Conservation (phyloP, 2,797 vertebrate genomes). For the Epinephelus coioides region DNA sequence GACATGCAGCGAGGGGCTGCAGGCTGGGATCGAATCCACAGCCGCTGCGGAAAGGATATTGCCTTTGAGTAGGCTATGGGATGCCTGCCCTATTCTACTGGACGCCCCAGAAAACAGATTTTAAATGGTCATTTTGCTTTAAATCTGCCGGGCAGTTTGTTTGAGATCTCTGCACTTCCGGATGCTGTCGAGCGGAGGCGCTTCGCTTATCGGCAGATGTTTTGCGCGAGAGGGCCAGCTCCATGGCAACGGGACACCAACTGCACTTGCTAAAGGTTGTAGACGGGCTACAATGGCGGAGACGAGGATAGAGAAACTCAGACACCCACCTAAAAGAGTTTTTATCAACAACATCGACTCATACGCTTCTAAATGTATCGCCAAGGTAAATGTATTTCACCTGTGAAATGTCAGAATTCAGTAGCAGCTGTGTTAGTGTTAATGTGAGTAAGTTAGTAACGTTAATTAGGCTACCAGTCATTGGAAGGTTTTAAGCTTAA, state of each 20-base stretch:
- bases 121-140: no score
- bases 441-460: not conserved
- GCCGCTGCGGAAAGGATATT: no score
- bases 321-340: slow-evolving; percentile 68
- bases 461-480: no score
- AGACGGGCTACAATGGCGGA: not conserved
- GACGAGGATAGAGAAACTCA: not conserved
- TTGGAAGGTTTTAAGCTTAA: no score
- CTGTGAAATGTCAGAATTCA: not conserved
- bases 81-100: no score
- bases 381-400: slow-evolving; percentile 83
- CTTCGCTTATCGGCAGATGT: no score
- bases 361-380: slow-evolving; percentile 86
- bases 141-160: not conserved
- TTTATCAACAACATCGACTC: slow-evolving; percentile 92
- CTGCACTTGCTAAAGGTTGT: not conserved
- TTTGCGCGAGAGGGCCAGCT: not conserved
- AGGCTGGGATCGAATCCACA: no score
- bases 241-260: slow-evolving; percentile 64
- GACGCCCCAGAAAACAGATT: no score
- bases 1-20: no score
- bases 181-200: not conserved
- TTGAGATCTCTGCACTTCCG: not conserved
- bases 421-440: no score
- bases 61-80: no score